Conservation (phyloP, 2,797 vertebrate genomes). For the Sphenodon punctatus region DNA sequence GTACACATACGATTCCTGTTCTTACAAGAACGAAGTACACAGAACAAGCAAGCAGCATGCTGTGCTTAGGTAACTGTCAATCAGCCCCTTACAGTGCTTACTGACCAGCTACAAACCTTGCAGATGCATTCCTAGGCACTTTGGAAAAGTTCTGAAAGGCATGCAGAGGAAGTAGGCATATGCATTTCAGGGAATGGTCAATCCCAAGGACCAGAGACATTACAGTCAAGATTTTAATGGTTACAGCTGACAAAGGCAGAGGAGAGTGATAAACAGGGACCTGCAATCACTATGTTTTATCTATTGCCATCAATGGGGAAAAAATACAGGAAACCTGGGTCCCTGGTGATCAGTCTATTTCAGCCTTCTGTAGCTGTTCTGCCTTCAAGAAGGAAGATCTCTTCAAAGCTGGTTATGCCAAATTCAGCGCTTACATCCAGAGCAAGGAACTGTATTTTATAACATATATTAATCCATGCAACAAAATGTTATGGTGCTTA, state of each 20-base stretch:
- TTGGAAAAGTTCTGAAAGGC: neutral
- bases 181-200: neutral
- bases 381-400: accelerated
- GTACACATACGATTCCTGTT: neutral
- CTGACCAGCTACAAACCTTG: neutral
- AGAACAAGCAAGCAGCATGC: neutral
- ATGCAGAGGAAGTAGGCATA: too few species aligned
- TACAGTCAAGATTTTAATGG: too few species aligned
- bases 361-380: neutral
- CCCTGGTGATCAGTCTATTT: accelerated
- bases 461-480: accelerated
- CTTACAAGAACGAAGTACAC: neutral
- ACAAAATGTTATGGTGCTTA: accelerated
- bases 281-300: too few species aligned
- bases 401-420: neutral
- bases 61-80: neutral
- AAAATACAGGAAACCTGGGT: too few species aligned
- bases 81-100: neutral
- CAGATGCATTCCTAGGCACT: neutral
- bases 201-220: neutral
- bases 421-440: accelerated
- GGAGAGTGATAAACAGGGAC: too few species aligned
- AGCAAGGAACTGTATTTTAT: neutral
- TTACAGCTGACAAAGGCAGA: too few species aligned
- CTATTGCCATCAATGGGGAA: too few species aligned